Evolutionary conservation across 2,888 invertebrate species (phyloP), one percentile per base, ranked within the genome.

Genomic region (Eristalis pertinax): DNA sequence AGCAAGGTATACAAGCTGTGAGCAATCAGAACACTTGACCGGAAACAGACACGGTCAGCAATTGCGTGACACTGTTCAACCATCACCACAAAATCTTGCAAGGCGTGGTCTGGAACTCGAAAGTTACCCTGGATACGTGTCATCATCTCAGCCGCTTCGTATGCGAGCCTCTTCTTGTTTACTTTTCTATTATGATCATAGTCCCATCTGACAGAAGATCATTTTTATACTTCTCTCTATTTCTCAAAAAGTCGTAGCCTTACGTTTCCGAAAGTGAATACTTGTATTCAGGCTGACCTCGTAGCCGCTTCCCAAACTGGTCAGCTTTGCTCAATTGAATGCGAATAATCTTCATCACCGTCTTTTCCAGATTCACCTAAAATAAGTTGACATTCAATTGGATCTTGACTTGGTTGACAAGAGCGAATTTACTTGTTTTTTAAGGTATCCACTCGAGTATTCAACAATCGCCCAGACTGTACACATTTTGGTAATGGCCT

Each of bases 21-120:
- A 38, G 50, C 24, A 38, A 38, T 22, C n/a, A 68, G 26, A 4
- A 56, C 68, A 19, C 74, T 69, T 13, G 35, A n/a, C 4, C 24
- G 24, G 10, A 63, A 67, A 13, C 38, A 15, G 13, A 2, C 2
- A 5, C 62, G 24, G 2, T 41, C 56, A 2, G 11, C n/a, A 4
- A n/a, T 43, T 29, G 1, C 1, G 24, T 81, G 74, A 24, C 81
- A 81, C 4, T 58, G 81, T 1, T 63, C 63, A 2, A 81, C 32
- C 81, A 81, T 81, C 1, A 75, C 63, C 26, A 75, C 11, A 41
- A 81, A 81, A 3, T 56, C 38, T 1, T n/a, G 7, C n/a, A 81
- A 29, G 29, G 7, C 8, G 29, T 69, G 35, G 1, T 81, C 32
- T 5, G 22, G 4, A 69, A 81, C 35, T n/a, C 19, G 22, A 4